Evolutionary conservation across 64 coral and sea anemone genomes (phyloP).

Genomic region (Stichodactyla helianthus): DNA sequence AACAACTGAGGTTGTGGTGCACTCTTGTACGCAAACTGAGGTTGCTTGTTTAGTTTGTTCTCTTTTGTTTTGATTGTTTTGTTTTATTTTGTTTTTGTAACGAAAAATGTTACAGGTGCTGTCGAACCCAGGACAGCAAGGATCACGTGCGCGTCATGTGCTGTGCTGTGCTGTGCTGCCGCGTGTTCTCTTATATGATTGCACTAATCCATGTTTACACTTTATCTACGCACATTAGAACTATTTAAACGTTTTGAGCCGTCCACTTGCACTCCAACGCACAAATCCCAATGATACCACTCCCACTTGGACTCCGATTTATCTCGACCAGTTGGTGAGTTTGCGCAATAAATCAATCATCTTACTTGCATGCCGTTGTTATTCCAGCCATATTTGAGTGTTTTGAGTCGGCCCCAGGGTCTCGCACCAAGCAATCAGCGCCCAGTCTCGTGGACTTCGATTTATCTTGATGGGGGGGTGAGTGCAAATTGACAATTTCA

Average conservation of each 20-base stretch:
- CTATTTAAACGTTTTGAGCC: slow-evolving; percentile 58
- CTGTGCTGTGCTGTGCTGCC: background rate
- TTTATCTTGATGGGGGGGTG: slow-evolving; percentile 25
- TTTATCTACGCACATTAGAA: slow-evolving; percentile 24
- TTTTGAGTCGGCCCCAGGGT: slow-evolving; percentile 17
- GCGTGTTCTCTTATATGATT: background rate
- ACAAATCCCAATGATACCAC: slow-evolving; percentile 1
- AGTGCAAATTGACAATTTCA: slow-evolving; percentile 16
- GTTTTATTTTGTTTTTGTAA: no score
- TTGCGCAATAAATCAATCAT: background rate
- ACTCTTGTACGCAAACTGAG: no score
- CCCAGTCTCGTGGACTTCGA: slow-evolving; percentile 19
- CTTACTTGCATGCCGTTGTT: slow-evolving; percentile 31
- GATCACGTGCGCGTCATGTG: background rate
- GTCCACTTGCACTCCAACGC: slow-evolving; percentile 16
- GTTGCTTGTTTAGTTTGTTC: no score
- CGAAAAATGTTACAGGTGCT: background rate
- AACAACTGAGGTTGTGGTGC: no score
- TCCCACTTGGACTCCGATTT: slow-evolving; percentile 61
- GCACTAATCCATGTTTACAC: slow-evolving; percentile 15
- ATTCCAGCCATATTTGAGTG: slow-evolving; percentile 29
- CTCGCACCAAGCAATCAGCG: background rate
- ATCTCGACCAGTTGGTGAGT: slow-evolving; percentile 55
- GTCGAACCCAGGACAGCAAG: background rate
- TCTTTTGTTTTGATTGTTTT: no score